Evolutionary conservation across 2,797 vertebrate genomes (phyloP), one percentile per base, ranked within the genome.

Genomic region (Brotula barbata): DNA sequence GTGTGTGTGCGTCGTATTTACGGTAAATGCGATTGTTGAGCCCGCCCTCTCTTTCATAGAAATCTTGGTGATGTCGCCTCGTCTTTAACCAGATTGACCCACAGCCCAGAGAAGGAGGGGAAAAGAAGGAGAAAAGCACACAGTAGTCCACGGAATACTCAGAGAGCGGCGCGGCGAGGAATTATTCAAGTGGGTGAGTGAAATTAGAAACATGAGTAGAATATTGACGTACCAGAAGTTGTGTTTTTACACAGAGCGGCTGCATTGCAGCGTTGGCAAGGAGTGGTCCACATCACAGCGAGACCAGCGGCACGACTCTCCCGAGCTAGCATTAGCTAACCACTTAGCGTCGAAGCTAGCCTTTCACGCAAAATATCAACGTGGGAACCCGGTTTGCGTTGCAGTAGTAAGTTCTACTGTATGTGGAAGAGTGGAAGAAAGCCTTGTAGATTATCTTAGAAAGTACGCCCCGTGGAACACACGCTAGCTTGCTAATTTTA

Each of bases 201-300:
- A 13, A 36, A 58, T 34, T 1, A 2, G n/a, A 36, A 41, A 40
- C 17, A 13, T 14, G 17, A 10, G 0, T 22, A 33, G 17, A 46
- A 31, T 41, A 15, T 20, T 48, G 6, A 10, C 20, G 13, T 7
- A 17, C 10, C 11, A 8, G 21, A 14, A 39, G 15, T 3, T 13
- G 22, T 4, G 23, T 37, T 64, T 51, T 61, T 43, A 12, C 28
- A 54, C 45, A 62, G 72, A 81, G 21, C 22, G 58, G 64, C 22
- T 70, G 63, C 75, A 81, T 71, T 84, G 88, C 85, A 84, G 83
- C 82, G 88, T 81, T 88, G 84, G 83, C 79, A 88, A 90, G 89
- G 89, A 90, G 89, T 90, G 89, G 89, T 89, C 88, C n/a, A 61
- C 77, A 58, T 51, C 79, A 80, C 52, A 78, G 78, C 71, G 65